Evolutionary conservation across 2,113 vertebrate species (phyloP), one percentile per base, ranked within the genome.

Genomic region (Columba livia): DNA sequence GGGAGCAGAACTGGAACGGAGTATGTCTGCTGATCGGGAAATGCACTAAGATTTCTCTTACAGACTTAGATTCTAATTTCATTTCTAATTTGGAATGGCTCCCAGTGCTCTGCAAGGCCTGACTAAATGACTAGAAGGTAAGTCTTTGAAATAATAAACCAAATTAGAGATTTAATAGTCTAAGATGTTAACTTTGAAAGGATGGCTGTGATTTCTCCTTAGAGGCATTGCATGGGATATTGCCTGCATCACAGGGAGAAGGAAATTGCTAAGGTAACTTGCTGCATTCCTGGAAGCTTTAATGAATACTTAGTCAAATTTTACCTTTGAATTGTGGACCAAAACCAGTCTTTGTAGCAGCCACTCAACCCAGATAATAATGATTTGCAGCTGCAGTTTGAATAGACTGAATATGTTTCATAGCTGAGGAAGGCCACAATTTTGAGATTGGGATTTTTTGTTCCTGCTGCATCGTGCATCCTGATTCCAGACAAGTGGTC

Each of bases 21-120:
- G 24, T 51, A 56, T 56, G 75, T 15, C 25, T 79, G 29, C 36
- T 86, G 86, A 54, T 92, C 23, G 36, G 80, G 80, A 81, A 88
- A 90, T 93, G 62, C 34, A 32, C 24, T 24, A 54, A 94, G 74
- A 84, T 67, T 94, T 93, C 92, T 95, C 70, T 81, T 74, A 69
- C 70, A 94, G 81, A 69, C 89, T 80, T 66, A 75, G 79, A 74
- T 89, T 73, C 91, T 88, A 60, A 96, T 95, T 95, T 93, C 28
- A 81, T 91, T 94, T 88, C 74, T 94, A 44, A 90, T 93, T 96
- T 96, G 92, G 88, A 95, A 95, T 72, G 19, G 24, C 61, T 94
- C 89, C 84, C 81, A 96, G 80, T 61, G 89, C 79, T 96, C 72
- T 91, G 44, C 80, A 85, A 94, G 77, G 72, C 88, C 54, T 71